phyloP scores from a whole-genome alignment of 2,888 invertebrate genomes.

The Colostygia pectinataria region DNA sequence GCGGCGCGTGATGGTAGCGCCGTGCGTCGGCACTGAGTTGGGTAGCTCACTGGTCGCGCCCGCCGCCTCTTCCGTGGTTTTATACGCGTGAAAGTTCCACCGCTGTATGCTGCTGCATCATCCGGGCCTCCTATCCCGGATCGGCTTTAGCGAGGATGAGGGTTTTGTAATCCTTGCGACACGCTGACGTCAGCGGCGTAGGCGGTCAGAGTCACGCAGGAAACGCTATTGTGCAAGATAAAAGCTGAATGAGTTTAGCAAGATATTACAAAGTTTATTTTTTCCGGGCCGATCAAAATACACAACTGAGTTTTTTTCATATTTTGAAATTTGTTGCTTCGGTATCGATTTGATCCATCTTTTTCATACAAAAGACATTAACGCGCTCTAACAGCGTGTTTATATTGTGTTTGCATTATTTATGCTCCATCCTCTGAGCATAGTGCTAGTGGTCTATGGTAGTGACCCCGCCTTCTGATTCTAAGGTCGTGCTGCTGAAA shows the following conservation, averaged over 20 bases:
- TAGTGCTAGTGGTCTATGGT: no score
- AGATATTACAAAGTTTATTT: no score
- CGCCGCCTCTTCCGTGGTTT: constrained; percentile 61
- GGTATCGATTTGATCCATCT: no score
- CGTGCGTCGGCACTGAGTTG: constrained; percentile 53
- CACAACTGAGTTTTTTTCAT: no score
- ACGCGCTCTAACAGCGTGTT: constrained; percentile 31
- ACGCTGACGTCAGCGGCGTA: constrained; percentile 48
- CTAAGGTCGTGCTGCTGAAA: no score
- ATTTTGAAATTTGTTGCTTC: no score
- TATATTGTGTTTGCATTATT: neutral
- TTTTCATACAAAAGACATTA: constrained; percentile 46
- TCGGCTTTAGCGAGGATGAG: constrained; percentile 56
- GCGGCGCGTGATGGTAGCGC: constrained; percentile 52
- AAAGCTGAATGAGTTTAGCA: constrained; percentile 2
- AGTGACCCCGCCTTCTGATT: no score
- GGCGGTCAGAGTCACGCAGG: constrained; percentile 12
- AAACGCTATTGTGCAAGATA: constrained; percentile 16
- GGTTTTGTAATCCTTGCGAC: constrained; percentile 75
- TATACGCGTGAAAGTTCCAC: constrained; percentile 81
- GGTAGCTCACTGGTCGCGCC: constrained; percentile 72
- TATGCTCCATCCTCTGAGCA: no score
- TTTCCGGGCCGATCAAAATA: no score
- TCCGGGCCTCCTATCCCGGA: constrained; percentile 71
- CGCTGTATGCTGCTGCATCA: constrained; percentile 43